Evolutionary conservation across 2,888 invertebrate genomes (phyloP).

Genomic region (Molorchus minor): DNA sequence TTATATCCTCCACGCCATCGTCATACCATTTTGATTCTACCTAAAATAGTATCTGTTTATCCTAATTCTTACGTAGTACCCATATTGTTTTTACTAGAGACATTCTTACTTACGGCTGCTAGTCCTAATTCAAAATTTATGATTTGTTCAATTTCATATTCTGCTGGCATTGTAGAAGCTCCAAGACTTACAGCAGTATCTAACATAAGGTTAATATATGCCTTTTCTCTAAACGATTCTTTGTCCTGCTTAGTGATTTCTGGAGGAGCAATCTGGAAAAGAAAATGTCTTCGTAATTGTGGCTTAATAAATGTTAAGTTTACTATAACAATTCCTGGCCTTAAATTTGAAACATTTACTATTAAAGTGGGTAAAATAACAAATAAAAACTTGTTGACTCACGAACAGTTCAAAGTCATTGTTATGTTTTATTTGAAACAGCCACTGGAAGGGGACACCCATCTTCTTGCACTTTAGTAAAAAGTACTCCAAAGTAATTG

Average conservation of each 20-base stretch:
- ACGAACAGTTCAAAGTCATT: conserved; percentile 10
- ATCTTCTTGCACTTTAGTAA: conserved; percentile 16
- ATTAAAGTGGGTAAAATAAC: not conserved
- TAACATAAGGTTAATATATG: conserved; percentile 15
- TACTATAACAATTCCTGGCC: no score
- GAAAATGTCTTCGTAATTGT: no score
- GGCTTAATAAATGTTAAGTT: not conserved
- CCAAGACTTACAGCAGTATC: not conserved
- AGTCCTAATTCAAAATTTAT: not conserved
- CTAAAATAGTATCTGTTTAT: no score
- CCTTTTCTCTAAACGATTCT: conserved; percentile 5
- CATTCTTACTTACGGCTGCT: not conserved
- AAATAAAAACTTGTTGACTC: not conserved
- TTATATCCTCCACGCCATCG: no score
- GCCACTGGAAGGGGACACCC: conserved; percentile 29
- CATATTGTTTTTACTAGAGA: no score
- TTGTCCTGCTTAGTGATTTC: not conserved
- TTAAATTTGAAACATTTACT: no score
- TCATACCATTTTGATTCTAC: no score
- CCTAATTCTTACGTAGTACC: no score
- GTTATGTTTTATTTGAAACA: conserved; percentile 10
- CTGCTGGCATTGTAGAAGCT: not conserved
- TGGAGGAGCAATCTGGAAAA: conserved; percentile 15
- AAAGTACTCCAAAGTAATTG: conserved; percentile 1
- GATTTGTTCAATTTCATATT: not conserved